A percentile compares a stretch with the other conserved stretches of the same genome.
Conservation (phyloP, 2,888 invertebrate genomes). For the Dorcus hopei region DNA sequence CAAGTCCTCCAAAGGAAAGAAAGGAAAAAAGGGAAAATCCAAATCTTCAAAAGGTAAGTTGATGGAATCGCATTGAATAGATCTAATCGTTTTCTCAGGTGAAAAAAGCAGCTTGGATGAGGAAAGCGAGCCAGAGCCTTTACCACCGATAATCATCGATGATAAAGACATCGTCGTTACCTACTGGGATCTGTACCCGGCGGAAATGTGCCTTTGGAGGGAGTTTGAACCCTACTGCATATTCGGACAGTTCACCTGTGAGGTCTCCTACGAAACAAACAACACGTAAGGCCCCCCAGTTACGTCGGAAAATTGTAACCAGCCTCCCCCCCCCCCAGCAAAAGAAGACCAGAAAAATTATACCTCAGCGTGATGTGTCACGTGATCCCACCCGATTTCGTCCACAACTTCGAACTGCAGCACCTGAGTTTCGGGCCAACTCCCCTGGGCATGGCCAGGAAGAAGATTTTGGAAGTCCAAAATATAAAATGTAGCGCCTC, state of each 20-base stretch:
- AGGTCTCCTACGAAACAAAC: conserved; percentile 8
- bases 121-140: conserved; percentile 3
- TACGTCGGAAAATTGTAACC: conserved; percentile 3
- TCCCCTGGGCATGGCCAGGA: conserved; percentile 23
- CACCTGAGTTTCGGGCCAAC: conserved; percentile 32
- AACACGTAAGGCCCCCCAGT: conserved; percentile 4
- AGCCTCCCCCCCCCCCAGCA: no score
- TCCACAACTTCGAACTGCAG: conserved; percentile 31
- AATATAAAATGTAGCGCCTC: conserved; percentile 30
- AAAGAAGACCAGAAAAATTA: conserved; percentile 22
- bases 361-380: conserved; percentile 29
- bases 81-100: neutral
- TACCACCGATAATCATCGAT: conserved; percentile 20
- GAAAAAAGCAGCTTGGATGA: neutral
- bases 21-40: conserved; percentile 3
- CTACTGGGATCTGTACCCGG: conserved; percentile 33
- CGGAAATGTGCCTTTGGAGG: conserved; percentile 33
- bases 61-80: neutral
- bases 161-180: conserved; percentile 23
- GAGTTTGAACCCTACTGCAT: conserved; percentile 29
- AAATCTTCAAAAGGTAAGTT: conserved; percentile 1
- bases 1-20: conserved; percentile 3
- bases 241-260: conserved; percentile 27
- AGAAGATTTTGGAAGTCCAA: conserved; percentile 26
- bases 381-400: conserved; percentile 32